Conservation (phyloP, 2,888 invertebrate genomes). For the Idaea biselata region DNA sequence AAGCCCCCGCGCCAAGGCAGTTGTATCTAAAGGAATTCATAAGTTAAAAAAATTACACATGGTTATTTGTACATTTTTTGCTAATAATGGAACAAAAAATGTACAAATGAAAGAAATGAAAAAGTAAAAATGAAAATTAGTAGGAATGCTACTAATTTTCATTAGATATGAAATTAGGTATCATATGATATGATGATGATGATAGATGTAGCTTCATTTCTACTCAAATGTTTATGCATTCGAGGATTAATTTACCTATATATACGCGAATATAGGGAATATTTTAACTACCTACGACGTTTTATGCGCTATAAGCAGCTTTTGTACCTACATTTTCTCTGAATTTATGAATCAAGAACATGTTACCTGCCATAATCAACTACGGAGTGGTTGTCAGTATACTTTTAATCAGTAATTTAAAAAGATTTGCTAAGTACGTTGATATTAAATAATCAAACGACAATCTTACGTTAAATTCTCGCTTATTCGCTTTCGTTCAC, state of each 20-base stretch:
- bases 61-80: no score
- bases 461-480: no score
- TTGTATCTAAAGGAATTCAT: no score
- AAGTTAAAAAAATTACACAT: no score
- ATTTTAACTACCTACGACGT: neutral
- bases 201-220: neutral
- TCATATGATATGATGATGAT: no score
- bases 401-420: neutral
- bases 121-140: no score
- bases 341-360: neutral
- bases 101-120: neutral
- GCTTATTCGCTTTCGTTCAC: constrained; percentile 64
- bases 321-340: neutral
- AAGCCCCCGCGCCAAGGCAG: no score
- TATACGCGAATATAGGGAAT: neutral
- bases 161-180: no score
- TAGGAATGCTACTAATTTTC: no score
- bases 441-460: neutral
- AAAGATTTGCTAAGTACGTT: neutral
- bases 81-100: constrained; percentile 28
- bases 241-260: neutral
- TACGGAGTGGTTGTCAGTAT: neutral
- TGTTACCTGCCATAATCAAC: neutral
- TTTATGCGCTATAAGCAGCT: neutral
- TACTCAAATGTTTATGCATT: neutral